These are phyloP conservation scores for Cephus spinipes DNA, from an alignment of 2,888 invertebrate species.

Conservation along the genomic window DNA sequence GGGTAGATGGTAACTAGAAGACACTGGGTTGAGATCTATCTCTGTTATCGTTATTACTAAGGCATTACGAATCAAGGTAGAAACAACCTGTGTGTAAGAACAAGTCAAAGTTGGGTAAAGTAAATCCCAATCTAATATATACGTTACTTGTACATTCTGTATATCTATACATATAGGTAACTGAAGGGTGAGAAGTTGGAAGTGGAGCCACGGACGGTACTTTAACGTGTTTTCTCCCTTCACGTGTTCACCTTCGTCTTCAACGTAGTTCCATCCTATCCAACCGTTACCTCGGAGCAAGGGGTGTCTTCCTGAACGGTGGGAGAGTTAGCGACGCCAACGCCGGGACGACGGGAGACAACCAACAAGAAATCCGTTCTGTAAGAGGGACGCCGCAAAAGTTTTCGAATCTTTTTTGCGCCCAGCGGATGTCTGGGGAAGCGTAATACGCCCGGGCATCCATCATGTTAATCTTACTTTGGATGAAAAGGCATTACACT, in stretches of 20 bases:
- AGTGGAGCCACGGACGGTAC: not conserved
- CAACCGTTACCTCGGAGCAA: not conserved
- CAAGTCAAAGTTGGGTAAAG: not conserved
- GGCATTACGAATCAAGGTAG: not conserved
- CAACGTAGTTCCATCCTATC: not conserved
- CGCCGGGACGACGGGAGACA: not conserved
- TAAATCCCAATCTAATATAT: not conserved
- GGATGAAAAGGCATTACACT: not conserved
- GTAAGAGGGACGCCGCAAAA: not conserved
- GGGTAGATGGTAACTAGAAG: not conserved
- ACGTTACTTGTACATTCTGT: not conserved
- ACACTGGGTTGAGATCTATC: not conserved
- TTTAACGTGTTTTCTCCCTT: not conserved
- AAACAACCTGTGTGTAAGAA: not conserved
- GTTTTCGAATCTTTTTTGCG: constrained; percentile 7
- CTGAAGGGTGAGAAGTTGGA: not conserved
- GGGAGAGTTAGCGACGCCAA: not conserved
- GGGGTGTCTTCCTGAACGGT: not conserved
- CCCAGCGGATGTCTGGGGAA: not conserved
- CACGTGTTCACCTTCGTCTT: not conserved
- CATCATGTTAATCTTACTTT: not conserved
- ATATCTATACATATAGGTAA: not conserved
- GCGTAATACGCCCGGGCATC: constrained; percentile 4
- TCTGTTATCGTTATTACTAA: not conserved
- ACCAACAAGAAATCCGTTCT: constrained; percentile 4